Percentiles rank a stretch among this genome's conserved stretches.
phyloP scores from a whole-genome alignment of 1,140 invertebrate species.

The Augochlora pura region DNA sequence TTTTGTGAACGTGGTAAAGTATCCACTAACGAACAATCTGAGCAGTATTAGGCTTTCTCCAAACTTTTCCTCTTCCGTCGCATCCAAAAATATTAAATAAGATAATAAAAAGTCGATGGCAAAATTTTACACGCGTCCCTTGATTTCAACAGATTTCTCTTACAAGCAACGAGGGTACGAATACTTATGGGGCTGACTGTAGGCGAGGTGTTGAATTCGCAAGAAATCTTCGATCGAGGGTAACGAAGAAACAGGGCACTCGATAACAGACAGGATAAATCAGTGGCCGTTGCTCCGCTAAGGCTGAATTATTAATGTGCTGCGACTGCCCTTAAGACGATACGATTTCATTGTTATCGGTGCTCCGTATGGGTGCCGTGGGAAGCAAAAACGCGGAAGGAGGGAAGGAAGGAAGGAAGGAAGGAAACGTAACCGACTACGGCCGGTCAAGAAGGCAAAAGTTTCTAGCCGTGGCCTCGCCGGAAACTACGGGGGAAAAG shows the following conservation, averaged over 20 bases:
- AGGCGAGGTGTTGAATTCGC: too few relatives aligned
- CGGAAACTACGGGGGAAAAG: slow-evolving; percentile 66
- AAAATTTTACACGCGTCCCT: too few relatives aligned
- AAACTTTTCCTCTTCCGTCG: too few relatives aligned
- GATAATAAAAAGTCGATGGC: too few relatives aligned
- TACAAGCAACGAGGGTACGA: too few relatives aligned
- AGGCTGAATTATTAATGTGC: slow-evolving; percentile 54
- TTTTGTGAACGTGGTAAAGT: too few relatives aligned
- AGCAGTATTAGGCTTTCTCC: too few relatives aligned
- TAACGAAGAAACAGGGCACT: not conserved
- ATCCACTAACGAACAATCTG: too few relatives aligned
- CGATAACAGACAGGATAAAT: slow-evolving; percentile 11
- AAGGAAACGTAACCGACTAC: slow-evolving; percentile 48
- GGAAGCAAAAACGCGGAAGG: slow-evolving; percentile 36
- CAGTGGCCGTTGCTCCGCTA: not conserved
- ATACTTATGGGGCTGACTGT: too few relatives aligned
- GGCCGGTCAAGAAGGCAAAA: slow-evolving; percentile 54
- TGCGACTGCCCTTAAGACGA: slow-evolving; percentile 17
- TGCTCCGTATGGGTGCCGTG: not conserved
- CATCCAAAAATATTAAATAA: too few relatives aligned
- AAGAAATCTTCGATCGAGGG: too few relatives aligned
- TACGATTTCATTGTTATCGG: slow-evolving; percentile 55
- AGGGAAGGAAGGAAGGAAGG: not conserved
- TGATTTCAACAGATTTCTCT: too few relatives aligned
- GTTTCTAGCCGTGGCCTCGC: slow-evolving; percentile 57